Base-by-base conservation (phyloP, 1,140 invertebrate genomes). In the Branchinecta lynchi region DNA sequence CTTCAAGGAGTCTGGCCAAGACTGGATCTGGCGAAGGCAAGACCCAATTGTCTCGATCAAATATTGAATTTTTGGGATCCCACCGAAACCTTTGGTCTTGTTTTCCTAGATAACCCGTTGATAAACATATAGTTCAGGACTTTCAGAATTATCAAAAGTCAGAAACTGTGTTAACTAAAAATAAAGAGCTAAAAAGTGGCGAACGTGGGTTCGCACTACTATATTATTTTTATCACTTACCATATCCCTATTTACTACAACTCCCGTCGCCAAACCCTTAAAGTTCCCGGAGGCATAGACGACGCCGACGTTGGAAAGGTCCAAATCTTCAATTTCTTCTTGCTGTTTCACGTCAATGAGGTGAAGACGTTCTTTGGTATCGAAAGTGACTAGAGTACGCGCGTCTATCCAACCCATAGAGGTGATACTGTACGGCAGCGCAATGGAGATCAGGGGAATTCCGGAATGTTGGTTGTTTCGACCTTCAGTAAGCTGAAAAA, bases 251-350 rank as follows among this genome's bases (percentile, higher is more conserved):
- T 85, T 86, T 68, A 91, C 89, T 78, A 89, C 89, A 45, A 88
- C 87, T 76, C 87, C 88, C 10, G 87, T 89, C 6, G 85, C 84
- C 43, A 88, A 74, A 51, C 86, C 88, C 78, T 97, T 96, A 76
- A 96, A 98, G 80, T 94, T 90, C 74, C 90, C 91, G 43, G 90
- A 92, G 43, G 87, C 86, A 78, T 96, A 97, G 0, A 96, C 90
- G 45, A 98, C 82, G 70, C 90, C 87, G 15, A 92, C 88, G 73
- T 86, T 84, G 45, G 87, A 88, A 72, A 94, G 80, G 78, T 95
- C 90, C 66, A 92, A 78, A 44, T 84, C 83, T 79, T 93, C 89
- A n/a, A 90, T 79, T 77, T 91, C 87, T 75, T 89, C 86, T 74
- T 92, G 88, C 0, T 88, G 87, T 70, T 91, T 83, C 17, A 96